Evolutionary conservation across 2,113 vertebrate genomes (phyloP), one percentile per base, ranked within the genome.

Genomic region (Megaptera novaeangliae): DNA sequence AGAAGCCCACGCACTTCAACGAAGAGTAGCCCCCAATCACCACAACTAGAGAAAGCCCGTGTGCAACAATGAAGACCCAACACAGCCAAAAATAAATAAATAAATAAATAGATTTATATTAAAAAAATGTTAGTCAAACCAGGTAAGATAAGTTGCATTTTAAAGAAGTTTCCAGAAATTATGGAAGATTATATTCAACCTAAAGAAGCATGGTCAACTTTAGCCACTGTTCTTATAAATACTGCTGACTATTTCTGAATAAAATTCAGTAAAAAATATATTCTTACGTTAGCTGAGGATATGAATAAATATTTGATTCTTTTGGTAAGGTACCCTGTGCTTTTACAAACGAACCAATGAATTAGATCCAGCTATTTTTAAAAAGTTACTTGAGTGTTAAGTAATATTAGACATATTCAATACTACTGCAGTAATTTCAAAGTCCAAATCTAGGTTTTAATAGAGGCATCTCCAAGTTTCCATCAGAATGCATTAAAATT

Each of bases 261-360:
- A 86, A 78, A 90, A 81, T 13, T 78, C 87, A 59, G 8, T 57
- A 68, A 75, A 90, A 94, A 95, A 83, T 52, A 44, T 44, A 66
- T 44, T 95, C 8, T 91, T 83, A 78, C 9, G 82, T 63, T 72
- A 46, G 6, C 61, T 91, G 14, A 87, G 4, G 5, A 44, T 86
- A 95, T 89, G 39, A 95, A 68, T 25, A 87, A 8, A 46, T 5
- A 83, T 59, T 87, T 78, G 64, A 92, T 71, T 6, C 3, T n/a
- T 41, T 84, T 81, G 14, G 21, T 92, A 83, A 83, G 36, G 25
- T 88, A 72, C 13, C 14, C 4, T 46, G 52, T 78, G 20, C 63
- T 90, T 95, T 94, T 82, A 71, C 27, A 94, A 95, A 83, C 75
- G 23, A 69, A 84, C 72, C 21, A 90, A 64, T 74, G 6, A 95